Evolutionary conservation across 1,140 invertebrate species (phyloP).

Genomic region (Philotrypesis tridentata): DNA sequence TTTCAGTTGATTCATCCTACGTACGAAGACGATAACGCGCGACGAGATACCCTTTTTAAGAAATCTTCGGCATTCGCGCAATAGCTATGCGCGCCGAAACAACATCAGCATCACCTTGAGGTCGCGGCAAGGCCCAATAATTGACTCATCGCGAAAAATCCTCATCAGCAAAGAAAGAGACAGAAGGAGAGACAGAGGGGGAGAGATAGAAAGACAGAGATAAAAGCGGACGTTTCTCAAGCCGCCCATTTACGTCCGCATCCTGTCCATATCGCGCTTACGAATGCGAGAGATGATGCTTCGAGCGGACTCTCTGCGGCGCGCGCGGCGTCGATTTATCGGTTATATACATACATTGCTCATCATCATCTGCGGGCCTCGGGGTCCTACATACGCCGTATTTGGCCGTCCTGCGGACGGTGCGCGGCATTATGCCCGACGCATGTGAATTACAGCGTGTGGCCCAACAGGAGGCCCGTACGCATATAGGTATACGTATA

Average conservation of each 20-base stretch:
- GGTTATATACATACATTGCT: not conserved
- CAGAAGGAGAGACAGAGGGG: no score
- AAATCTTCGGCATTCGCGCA: no score
- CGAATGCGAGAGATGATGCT: slow-evolving; percentile 31
- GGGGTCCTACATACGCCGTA: slow-evolving; percentile 23
- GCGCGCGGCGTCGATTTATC: not conserved
- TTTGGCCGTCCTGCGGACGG: slow-evolving; percentile 36
- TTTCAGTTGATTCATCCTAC: no score
- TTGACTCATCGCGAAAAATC: not conserved
- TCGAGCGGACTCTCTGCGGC: slow-evolving; percentile 7
- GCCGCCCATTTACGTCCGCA: slow-evolving; percentile 24
- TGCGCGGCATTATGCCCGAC: slow-evolving; percentile 32
- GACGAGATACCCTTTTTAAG: not conserved
- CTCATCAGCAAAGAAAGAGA: not conserved
- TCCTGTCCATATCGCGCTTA: slow-evolving; percentile 38
- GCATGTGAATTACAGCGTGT: slow-evolving; percentile 28
- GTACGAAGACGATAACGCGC: no score
- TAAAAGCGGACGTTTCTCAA: not conserved
- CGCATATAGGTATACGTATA: no score
- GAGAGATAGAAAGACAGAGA: no score
- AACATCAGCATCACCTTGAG: not conserved
- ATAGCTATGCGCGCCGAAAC: no score
- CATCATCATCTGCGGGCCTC: not conserved
- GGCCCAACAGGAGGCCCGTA: no score
- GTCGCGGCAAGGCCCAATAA: not conserved